Evolutionary conservation across 1,140 invertebrate genomes (phyloP).

Genomic region (Neomicropteryx cornuta): DNA sequence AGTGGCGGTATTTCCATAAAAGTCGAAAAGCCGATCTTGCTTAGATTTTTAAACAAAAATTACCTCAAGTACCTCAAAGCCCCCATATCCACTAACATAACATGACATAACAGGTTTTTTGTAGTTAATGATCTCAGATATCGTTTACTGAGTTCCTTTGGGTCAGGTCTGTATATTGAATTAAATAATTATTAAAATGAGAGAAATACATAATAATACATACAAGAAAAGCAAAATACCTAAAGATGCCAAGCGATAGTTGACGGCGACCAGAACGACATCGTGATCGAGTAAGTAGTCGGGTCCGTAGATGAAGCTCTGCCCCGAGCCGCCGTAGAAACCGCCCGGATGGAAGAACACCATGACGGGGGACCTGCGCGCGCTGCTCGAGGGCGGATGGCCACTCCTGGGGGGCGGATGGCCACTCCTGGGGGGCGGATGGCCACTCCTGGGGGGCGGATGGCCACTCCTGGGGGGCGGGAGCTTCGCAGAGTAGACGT

Average conservation of each 20-base stretch:
- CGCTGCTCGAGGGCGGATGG: neutral
- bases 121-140: slow-evolving; percentile 1
- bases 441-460: no score
- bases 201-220: neutral
- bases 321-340: slow-evolving; percentile 33
- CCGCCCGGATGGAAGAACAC: slow-evolving; percentile 41
- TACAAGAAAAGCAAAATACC: slow-evolving; percentile 18
- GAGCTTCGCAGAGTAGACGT: slow-evolving; percentile 55
- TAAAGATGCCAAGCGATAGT: slow-evolving; percentile 49
- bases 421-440: no score
- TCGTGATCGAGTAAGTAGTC: slow-evolving; percentile 48
- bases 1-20: no score
- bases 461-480: no score
- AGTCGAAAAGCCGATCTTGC: no score
- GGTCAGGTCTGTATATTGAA: neutral
- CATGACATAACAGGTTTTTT: neutral
- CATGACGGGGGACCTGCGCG: slow-evolving; percentile 32
- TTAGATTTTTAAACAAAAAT: no score
- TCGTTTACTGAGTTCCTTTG: neutral
- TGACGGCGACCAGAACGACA: slow-evolving; percentile 52
- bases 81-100: no score
- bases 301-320: slow-evolving; percentile 37
- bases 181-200: neutral
- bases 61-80: no score
- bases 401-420: no score